Evolutionary conservation across 2,888 invertebrate genomes (phyloP), one percentile per base, ranked within the genome.

Genomic region (Drosophila picticornis): DNA sequence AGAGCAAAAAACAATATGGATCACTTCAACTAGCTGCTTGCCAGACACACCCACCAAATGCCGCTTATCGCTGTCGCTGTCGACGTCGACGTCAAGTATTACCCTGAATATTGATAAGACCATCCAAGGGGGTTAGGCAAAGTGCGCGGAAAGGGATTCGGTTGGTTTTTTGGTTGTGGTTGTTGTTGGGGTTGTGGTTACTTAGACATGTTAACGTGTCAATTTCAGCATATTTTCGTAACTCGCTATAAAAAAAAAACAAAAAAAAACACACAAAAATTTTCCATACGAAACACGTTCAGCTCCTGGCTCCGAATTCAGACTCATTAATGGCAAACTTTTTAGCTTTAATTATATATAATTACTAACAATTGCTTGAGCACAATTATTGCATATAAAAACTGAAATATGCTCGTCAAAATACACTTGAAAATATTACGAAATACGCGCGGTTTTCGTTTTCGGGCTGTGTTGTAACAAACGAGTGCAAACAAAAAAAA

Each of bases 391-490:
- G 56, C 22, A 48, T 32, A 19, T 16, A n/a, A 19, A 57, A 40
- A 31, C 19, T 27, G 48, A 32, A 22, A 58, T 48, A 48, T 58
- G 16, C 32, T 29, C 36, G n/a, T 48, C 19, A 43, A 61, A 40
- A 52, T 48, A 56, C 19, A 61, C 13, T 32, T 31, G 29, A 27
- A 57, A 56, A 27, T 19, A 36, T 59, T 46, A 48, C 31, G 27
- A 53, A 56, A 52, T 43, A 25, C 90, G 88, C 83, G 85, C 65
- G 68, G 58, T 66, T 75, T 68, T 75, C 40, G 73, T 57, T 56
- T 79, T 62, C 81, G 78, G 77, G 67, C 67, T 72, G 82, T 86
- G 84, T 62, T 90, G 90, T 84, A 87, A 87, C 87, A 90, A 90
- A 89, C 90, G 74, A 87, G 87, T 87, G 87, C 87, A 82, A 79